Evolutionary conservation across 2,113 vertebrate genomes (phyloP).

Genomic region (Actinemys pallida): DNA sequence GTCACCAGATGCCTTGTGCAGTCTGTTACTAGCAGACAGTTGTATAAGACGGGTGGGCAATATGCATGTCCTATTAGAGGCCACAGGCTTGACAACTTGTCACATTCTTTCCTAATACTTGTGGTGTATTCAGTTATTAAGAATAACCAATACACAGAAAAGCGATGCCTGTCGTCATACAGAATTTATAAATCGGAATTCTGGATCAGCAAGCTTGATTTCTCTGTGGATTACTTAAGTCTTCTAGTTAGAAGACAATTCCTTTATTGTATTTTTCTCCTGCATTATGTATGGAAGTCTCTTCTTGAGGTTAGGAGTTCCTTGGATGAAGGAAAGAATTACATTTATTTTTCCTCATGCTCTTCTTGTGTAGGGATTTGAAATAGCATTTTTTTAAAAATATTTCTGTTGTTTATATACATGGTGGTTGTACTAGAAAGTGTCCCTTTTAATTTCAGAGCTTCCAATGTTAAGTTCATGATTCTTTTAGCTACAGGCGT

Average conservation of each 20-base stretch:
- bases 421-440: background rate
- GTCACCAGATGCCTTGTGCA: background rate
- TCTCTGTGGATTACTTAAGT: too few relatives aligned
- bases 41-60: background rate
- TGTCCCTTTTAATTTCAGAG: background rate
- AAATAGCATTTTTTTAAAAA: background rate
- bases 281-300: too few relatives aligned
- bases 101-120: background rate
- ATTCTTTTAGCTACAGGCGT: background rate
- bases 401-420: background rate
- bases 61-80: background rate
- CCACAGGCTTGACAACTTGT: background rate
- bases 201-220: too few relatives aligned
- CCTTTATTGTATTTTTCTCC: too few relatives aligned
- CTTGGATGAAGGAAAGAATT: background rate
- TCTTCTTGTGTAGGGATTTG: background rate
- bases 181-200: too few relatives aligned
- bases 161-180: too few relatives aligned
- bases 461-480: background rate
- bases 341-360: background rate
- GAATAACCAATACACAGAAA: background rate
- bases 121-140: background rate
- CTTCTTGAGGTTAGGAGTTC: background rate
- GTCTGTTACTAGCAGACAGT: background rate
- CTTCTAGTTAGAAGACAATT: too few relatives aligned